Evolutionary conservation across 1,140 invertebrate genomes (phyloP).

Genomic region (Heterodera schachtii): DNA sequence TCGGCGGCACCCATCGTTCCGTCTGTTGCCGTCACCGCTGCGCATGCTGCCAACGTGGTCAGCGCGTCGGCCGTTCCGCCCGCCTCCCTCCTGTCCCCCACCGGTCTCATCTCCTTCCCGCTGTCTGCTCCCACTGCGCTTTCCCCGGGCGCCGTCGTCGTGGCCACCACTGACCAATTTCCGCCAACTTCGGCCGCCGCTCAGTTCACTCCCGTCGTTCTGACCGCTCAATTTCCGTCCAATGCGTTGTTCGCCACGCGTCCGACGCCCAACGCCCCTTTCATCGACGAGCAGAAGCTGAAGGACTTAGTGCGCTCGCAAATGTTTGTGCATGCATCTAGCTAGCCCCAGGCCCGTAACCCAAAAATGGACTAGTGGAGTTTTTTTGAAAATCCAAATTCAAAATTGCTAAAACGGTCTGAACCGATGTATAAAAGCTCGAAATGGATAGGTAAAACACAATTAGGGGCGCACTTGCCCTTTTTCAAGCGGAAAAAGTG

Average conservation of each 20-base stretch:
- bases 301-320: slow-evolving; percentile 62
- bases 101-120: slow-evolving; percentile 42
- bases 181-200: slow-evolving; percentile 30
- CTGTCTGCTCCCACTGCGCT: slow-evolving; percentile 46
- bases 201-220: slow-evolving; percentile 21
- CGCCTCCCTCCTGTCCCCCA: slow-evolving; percentile 53
- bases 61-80: slow-evolving; percentile 49
- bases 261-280: slow-evolving; percentile 23
- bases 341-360: too few relatives aligned
- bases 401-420: too few relatives aligned
- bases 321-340: slow-evolving; percentile 51
- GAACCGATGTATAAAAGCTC: too few relatives aligned
- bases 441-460: too few relatives aligned
- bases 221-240: slow-evolving; percentile 36
- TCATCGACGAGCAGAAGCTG: slow-evolving; percentile 46
- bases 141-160: slow-evolving; percentile 45
- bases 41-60: not conserved
- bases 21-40: not conserved
- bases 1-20: not conserved
- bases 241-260: slow-evolving; percentile 24
- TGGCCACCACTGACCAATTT: slow-evolving; percentile 26
- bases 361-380: too few relatives aligned
- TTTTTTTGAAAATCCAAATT: too few relatives aligned
- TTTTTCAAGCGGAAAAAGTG: too few relatives aligned
- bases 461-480: too few relatives aligned